A percentile compares a stretch with the other conserved stretches of the same genome.
These are phyloP conservation scores for Branchinecta lindahli DNA, from an alignment of 1,140 invertebrate species.

Conservation along the genomic window DNA sequence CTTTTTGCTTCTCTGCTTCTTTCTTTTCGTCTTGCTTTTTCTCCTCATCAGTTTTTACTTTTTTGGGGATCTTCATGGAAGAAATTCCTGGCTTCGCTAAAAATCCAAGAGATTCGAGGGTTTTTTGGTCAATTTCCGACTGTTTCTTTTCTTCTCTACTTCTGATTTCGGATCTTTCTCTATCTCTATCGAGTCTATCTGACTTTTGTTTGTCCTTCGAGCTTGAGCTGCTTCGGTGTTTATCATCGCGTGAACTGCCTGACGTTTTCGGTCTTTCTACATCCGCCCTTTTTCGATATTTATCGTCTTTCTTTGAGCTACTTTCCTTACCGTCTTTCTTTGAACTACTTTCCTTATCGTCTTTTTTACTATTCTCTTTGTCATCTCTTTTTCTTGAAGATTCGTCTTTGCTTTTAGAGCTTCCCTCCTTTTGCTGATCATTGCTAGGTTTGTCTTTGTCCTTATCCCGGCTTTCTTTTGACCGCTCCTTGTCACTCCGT, in stretches of 20 bases:
- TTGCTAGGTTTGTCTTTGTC: constrained; percentile 2
- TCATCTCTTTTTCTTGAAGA: neutral
- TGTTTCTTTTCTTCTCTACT: neutral
- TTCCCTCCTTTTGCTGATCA: neutral
- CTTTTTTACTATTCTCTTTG: constrained; percentile 1
- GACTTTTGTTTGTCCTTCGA: too few relatives aligned
- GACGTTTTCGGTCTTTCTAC: too few relatives aligned
- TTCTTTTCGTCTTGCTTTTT: neutral
- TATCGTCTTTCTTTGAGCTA: neutral
- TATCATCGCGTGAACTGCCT: too few relatives aligned
- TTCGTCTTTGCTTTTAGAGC: neutral
- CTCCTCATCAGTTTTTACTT: neutral
- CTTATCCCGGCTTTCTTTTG: neutral
- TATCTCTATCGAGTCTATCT: neutral
- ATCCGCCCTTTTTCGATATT: too few relatives aligned
- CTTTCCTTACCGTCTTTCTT: neutral
- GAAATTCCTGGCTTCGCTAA: neutral
- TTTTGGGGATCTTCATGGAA: neutral
- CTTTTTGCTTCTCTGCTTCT: neutral
- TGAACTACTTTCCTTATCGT: neutral
- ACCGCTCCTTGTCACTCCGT: neutral
- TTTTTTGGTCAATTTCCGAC: neutral
- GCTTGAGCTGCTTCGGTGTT: too few relatives aligned
- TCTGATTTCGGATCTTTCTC: neutral
- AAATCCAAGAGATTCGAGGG: neutral